A percentile compares a stretch with the other conserved stretches of the same genome.
phyloP scores from a whole-genome alignment of 2,888 invertebrate genomes.

The Yponomeuta sedellus region DNA sequence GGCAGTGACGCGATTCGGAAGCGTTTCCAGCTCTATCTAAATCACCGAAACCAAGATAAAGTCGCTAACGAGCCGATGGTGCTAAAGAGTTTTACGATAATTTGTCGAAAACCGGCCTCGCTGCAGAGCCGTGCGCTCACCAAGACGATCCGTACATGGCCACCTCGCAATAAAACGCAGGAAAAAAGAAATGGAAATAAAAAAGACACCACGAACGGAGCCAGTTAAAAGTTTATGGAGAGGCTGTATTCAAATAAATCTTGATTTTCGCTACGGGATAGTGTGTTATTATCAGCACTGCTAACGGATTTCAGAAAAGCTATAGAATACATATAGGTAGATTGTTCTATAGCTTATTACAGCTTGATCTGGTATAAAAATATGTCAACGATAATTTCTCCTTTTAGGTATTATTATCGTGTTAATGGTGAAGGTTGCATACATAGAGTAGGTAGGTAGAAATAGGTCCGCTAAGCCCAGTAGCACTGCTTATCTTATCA shows the following conservation, averaged over 20 bases:
- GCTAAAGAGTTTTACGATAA: conserved; percentile 18
- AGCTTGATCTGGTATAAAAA: no score
- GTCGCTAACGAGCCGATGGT: conserved; percentile 18
- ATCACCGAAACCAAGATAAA: conserved; percentile 5
- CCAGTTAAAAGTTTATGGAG: conserved; percentile 17
- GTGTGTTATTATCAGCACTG: no score
- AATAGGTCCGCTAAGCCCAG: neutral
- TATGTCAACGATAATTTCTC: no score
- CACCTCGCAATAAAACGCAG: neutral
- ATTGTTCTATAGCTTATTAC: no score
- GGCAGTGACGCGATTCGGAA: neutral
- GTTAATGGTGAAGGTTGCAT: neutral
- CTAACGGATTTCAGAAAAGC: no score
- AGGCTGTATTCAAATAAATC: conserved; percentile 21
- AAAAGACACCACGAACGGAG: conserved; percentile 16
- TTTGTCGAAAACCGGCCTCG: conserved; percentile 22
- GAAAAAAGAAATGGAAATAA: conserved; percentile 2
- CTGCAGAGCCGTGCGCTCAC: conserved; percentile 17
- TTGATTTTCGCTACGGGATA: neutral
- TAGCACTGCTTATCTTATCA: conserved; percentile 10
- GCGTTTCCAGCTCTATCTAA: conserved; percentile 13
- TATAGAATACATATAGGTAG: no score
- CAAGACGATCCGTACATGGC: conserved; percentile 12
- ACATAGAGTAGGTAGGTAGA: neutral
- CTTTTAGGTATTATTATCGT: neutral